Evolutionary conservation across 2,888 invertebrate genomes (phyloP), one percentile per base, ranked within the genome.

Genomic region (Muscina levida): DNA sequence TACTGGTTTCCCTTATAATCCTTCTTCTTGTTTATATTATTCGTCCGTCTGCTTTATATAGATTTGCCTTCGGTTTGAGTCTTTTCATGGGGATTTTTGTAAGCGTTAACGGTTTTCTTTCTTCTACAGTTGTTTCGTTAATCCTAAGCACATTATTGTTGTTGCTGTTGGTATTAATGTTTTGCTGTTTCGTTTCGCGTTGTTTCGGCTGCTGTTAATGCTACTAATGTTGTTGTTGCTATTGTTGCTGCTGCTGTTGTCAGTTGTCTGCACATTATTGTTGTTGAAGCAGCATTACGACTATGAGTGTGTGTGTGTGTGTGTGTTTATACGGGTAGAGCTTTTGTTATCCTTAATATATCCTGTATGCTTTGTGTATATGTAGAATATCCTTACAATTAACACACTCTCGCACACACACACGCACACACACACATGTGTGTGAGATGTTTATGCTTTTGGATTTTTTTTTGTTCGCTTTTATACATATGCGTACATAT

Each of bases 301-400:
- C 15, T 70, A 4, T 56, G 19, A 19, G 67, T 73, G 17, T 11
- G 37, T 65, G 68, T 65, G 73, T 39, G 72, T 72, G 51, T 22
- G 19, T 46, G n/a, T 46, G 13, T n/a, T 24, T 56, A 3, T 31
- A 31, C 56, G 15, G 15, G 57, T 22, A 3, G 37, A 62, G 15
- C 72, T 46, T 76, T 72, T 79, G 46, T 76, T 72, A 72, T 72
- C 46, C 56, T 71, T 80, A 76, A 73, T 76, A 79, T 62, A 79
- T 79, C 72, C 72, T 75, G 75, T 70, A 65, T 62, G 42, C 62
- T 62, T 67, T 76, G 37, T 51, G 37, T 65, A 31, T 77, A 11
- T 46, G n/a, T 11, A 15, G n/a, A n/a, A 15, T 48, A 19, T 51
- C 6, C 39, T 39, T 11, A 62, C 42, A 42, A 62, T 62, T 42